Percentiles rank a stretch among this genome's conserved stretches.
phyloP scores from a whole-genome alignment of 1,140 invertebrate species.

The Megathymus violae region DNA sequence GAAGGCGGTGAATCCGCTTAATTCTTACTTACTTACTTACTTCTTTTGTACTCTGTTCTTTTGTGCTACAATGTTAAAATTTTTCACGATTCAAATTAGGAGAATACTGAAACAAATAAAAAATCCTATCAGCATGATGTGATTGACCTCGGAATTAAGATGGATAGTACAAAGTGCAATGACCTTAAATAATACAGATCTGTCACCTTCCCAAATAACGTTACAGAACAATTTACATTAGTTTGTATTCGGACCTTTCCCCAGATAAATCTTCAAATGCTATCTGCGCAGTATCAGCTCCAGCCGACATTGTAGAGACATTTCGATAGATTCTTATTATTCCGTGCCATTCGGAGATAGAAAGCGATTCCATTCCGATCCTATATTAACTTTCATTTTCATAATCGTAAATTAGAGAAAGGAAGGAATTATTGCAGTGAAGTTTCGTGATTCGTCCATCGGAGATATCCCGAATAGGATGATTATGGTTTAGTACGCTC shows the following conservation, averaged over 20 bases:
- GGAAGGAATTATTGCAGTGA: slow-evolving; percentile 28
- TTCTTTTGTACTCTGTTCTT: too few relatives aligned
- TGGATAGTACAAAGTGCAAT: too few relatives aligned
- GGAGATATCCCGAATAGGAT: slow-evolving; percentile 11
- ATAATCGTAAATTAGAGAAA: slow-evolving; percentile 36
- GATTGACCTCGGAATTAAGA: too few relatives aligned
- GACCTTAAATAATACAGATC: too few relatives aligned
- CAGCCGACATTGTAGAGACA: slow-evolving; percentile 24
- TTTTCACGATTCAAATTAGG: too few relatives aligned
- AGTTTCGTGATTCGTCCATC: slow-evolving; percentile 28
- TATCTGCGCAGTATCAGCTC: slow-evolving; percentile 9
- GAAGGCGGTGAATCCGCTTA: too few relatives aligned
- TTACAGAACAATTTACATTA: too few relatives aligned
- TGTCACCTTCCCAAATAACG: too few relatives aligned
- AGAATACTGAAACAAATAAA: too few relatives aligned
- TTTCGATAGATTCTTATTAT: slow-evolving; percentile 34
- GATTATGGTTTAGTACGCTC: neutral
- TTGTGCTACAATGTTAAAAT: too few relatives aligned
- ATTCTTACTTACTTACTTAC: too few relatives aligned
- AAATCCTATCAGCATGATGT: too few relatives aligned
- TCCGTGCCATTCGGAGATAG: slow-evolving; percentile 22
- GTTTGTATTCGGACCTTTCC: neutral
- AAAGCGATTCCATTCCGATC: slow-evolving; percentile 25
- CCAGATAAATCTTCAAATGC: neutral
- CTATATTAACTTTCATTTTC: slow-evolving; percentile 35